Conservation (phyloP, 2,113 vertebrate genomes). For the Epinephelus fuscoguttatus region DNA sequence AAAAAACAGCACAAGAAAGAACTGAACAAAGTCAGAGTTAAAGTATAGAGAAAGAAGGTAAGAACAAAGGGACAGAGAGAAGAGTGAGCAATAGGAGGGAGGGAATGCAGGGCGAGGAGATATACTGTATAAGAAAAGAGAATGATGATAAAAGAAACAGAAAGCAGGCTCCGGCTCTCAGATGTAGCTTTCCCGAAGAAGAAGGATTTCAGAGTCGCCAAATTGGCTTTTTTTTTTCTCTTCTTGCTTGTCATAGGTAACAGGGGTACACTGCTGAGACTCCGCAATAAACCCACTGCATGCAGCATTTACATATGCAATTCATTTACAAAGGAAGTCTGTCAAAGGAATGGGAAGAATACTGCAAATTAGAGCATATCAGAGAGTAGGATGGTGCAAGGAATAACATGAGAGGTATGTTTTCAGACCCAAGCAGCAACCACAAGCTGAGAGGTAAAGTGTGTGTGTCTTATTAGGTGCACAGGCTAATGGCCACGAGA, state of each 20-base stretch:
- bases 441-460: constrained; percentile 6
- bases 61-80: constrained; percentile 49
- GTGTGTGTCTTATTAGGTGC: background rate
- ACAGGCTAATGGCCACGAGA: background rate
- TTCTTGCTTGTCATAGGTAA: constrained; percentile 65
- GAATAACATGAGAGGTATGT: constrained; percentile 10
- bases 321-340: constrained; percentile 61
- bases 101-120: constrained; percentile 30
- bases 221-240: constrained; percentile 64
- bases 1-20: constrained; percentile 25
- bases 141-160: constrained; percentile 43
- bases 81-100: constrained; percentile 40
- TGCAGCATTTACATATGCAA: constrained; percentile 66
- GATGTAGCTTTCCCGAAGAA: constrained; percentile 53
- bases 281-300: constrained; percentile 60
- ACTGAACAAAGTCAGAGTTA: constrained; percentile 51
- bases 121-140: constrained; percentile 38
- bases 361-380: constrained; percentile 51
- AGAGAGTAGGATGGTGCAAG: background rate
- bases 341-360: constrained; percentile 43
- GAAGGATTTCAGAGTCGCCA: constrained; percentile 66
- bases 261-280: constrained; percentile 52
- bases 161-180: constrained; percentile 64
- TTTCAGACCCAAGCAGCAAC: constrained; percentile 11
- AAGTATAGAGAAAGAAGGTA: constrained; percentile 45